phyloP scores from a whole-genome alignment of 2,113 vertebrate genomes.

The Bos javanicus region DNA sequence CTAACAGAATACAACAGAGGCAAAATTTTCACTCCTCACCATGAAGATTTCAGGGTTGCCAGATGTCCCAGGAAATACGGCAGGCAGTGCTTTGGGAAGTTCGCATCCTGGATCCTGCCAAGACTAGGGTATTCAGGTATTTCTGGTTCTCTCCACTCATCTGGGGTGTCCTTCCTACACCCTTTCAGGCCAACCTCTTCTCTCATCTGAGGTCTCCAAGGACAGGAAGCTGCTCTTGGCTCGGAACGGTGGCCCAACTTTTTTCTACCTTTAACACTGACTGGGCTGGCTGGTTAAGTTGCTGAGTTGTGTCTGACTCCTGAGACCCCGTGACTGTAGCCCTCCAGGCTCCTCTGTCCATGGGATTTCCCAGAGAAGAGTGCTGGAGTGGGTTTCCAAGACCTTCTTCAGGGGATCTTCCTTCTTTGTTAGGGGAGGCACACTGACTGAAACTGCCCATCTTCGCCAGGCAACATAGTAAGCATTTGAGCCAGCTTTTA shows the following conservation, averaged over 20 bases:
- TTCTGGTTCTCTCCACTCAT: conserved; percentile 48
- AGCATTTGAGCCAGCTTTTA: background rate
- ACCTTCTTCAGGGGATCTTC: background rate
- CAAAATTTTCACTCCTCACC: background rate
- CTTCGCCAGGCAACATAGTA: background rate
- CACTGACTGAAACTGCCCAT: background rate
- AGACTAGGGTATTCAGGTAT: conserved; percentile 38
- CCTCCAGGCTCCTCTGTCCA: background rate
- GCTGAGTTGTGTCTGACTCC: background rate
- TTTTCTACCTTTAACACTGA: background rate
- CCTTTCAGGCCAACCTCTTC: conserved; percentile 52
- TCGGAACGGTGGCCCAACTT: background rate
- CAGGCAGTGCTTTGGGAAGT: conserved; percentile 8
- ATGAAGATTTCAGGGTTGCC: background rate
- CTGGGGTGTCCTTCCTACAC: conserved; percentile 45
- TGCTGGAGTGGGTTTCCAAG: background rate
- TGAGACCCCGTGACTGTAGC: background rate
- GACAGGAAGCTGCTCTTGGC: conserved; percentile 20
- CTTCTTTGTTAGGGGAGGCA: background rate
- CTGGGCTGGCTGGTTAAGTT: background rate
- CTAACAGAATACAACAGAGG: background rate
- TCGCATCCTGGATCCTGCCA: conserved; percentile 58
- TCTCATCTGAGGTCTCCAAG: conserved; percentile 39
- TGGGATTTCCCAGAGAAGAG: background rate
- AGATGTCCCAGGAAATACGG: background rate